These are phyloP conservation scores for Lobophora halterata DNA, from an alignment of 2,888 invertebrate species.

Conservation along the genomic window DNA sequence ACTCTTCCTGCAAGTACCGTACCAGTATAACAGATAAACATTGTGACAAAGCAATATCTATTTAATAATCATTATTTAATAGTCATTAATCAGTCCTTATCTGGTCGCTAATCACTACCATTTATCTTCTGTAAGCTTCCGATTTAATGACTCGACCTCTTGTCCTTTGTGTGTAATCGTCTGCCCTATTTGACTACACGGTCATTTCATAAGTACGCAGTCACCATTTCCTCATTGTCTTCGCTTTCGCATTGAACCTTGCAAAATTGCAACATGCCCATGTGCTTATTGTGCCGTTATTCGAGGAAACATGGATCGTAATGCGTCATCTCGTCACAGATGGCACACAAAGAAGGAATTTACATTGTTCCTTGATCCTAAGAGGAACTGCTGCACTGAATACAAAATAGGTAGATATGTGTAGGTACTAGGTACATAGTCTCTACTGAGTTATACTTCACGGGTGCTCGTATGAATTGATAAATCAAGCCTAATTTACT, in stretches of 20 bases:
- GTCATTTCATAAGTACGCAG: constrained; percentile 13
- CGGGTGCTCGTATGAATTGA: too few species aligned
- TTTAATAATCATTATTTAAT: too few species aligned
- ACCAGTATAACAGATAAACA: too few species aligned
- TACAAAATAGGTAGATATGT: too few species aligned
- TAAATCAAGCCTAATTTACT: too few species aligned
- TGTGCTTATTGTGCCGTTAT: constrained; percentile 16
- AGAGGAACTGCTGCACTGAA: too few species aligned
- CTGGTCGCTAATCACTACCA: constrained; percentile 2
- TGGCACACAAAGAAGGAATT: constrained; percentile 65
- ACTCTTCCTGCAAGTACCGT: too few species aligned
- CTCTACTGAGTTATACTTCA: too few species aligned
- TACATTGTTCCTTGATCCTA: too few species aligned
- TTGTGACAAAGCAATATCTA: too few species aligned
- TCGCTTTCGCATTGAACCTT: constrained; percentile 26
- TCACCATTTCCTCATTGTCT: constrained; percentile 20
- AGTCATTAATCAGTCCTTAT: constrained; percentile 6
- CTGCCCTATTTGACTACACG: constrained; percentile 1
- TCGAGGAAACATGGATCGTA: constrained; percentile 41
- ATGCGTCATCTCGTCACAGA: constrained; percentile 39
- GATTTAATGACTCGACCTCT: constrained; percentile 8
- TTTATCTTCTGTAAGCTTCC: constrained; percentile 11
- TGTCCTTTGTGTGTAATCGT: constrained; percentile 4
- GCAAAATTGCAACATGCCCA: constrained; percentile 10
- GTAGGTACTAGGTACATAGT: too few species aligned